These are phyloP conservation scores for Gnathonemus echidnorhynchus DNA, from an alignment of 2,113 vertebrate genomes.

Conservation along the genomic window DNA sequence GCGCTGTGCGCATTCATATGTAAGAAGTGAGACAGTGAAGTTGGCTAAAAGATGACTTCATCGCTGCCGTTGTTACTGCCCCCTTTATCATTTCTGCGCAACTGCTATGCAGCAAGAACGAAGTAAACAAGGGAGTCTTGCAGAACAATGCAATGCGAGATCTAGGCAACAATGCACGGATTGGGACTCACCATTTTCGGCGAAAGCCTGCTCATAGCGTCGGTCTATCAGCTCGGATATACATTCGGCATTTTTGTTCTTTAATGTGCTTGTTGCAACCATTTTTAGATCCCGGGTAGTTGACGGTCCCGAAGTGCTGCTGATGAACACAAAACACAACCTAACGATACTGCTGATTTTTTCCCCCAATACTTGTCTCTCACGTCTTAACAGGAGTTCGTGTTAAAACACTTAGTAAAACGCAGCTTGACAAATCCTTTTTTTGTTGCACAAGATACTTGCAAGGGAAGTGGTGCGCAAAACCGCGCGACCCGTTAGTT, in stretches of 20 bases:
- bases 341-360: background rate
- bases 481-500: background rate
- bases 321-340: background rate
- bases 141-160: constrained; percentile 27
- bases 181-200: constrained; percentile 59
- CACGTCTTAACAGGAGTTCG: background rate
- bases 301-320: background rate
- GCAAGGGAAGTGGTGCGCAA: background rate
- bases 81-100: constrained; percentile 28
- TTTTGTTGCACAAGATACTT: background rate
- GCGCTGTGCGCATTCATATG: background rate
- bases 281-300: constrained; percentile 35
- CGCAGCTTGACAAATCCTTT: background rate
- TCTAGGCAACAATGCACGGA: background rate
- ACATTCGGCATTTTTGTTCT: constrained; percentile 49
- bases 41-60: constrained; percentile 52
- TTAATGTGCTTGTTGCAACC: constrained; percentile 61
- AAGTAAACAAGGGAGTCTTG: constrained; percentile 42
- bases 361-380: background rate
- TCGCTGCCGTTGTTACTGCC: constrained; percentile 35
- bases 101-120: constrained; percentile 48
- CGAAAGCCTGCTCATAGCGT: constrained; percentile 49
- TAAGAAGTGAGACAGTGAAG: constrained; percentile 7
- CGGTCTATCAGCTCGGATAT: constrained; percentile 46
- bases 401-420: background rate